phyloP scores from a whole-genome alignment of 2,888 invertebrate genomes.

The Eristalis pertinax region DNA sequence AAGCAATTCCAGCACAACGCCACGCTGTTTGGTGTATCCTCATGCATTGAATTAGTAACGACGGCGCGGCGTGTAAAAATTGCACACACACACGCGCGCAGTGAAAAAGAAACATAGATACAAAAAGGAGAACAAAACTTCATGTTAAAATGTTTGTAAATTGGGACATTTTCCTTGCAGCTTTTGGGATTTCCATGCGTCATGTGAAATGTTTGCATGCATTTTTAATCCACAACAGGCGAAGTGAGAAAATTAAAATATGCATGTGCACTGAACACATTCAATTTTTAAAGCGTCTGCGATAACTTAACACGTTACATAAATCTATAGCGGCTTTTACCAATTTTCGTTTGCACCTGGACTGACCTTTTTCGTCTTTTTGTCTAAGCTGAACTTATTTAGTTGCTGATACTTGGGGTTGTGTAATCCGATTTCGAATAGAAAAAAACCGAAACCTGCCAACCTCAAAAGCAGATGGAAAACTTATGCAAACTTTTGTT shows the following conservation, averaged over 20 bases:
- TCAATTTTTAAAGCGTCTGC: slow-evolving; percentile 21
- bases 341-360: slow-evolving; percentile 5
- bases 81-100: background rate
- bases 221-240: slow-evolving; percentile 53
- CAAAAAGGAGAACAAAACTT: slow-evolving; percentile 12
- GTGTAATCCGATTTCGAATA: slow-evolving; percentile 27
- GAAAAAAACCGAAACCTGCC: slow-evolving; percentile 13
- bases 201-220: slow-evolving; percentile 43
- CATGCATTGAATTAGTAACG: background rate
- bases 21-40: background rate
- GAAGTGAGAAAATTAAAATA: slow-evolving; percentile 61
- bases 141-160: slow-evolving; percentile 43
- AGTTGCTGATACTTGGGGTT: background rate
- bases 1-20: slow-evolving; percentile 33
- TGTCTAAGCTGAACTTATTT: slow-evolving; percentile 18
- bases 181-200: slow-evolving; percentile 35
- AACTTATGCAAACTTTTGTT: slow-evolving; percentile 36
- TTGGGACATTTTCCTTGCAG: slow-evolving; percentile 60
- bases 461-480: slow-evolving; percentile 35
- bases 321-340: background rate
- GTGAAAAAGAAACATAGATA: slow-evolving; percentile 30
- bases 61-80: slow-evolving; percentile 31
- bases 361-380: slow-evolving; percentile 10
- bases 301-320: background rate
- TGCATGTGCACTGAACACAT: slow-evolving; percentile 45